These are phyloP conservation scores for Athetis lepigone DNA, from an alignment of 2,888 invertebrate genomes.

Conservation along the genomic window DNA sequence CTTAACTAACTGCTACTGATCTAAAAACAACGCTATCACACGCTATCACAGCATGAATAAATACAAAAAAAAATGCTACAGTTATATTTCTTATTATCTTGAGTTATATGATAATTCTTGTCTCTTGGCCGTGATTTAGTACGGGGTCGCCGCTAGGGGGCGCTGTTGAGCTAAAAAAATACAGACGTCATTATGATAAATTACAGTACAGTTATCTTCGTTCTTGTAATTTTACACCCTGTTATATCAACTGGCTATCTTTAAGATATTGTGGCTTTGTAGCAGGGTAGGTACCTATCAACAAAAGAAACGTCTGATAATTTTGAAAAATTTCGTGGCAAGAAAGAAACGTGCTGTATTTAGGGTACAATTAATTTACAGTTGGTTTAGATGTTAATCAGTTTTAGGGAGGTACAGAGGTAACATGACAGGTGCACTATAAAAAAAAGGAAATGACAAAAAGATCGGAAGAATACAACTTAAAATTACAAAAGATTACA, in stretches of 20 bases:
- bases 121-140: slow-evolving; percentile 83
- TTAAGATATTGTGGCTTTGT: slow-evolving; percentile 33
- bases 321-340: background rate
- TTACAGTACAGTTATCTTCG: slow-evolving; percentile 68
- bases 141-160: slow-evolving; percentile 77
- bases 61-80: slow-evolving; percentile 57
- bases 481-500: too few relatives aligned
- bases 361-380: background rate
- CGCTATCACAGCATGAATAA: slow-evolving; percentile 54
- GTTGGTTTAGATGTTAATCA: background rate
- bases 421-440: too few relatives aligned
- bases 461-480: too few relatives aligned
- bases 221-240: slow-evolving; percentile 73
- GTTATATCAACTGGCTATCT: slow-evolving; percentile 53
- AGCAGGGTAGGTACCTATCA: background rate
- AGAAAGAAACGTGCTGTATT: slow-evolving; percentile 2
- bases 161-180: slow-evolving; percentile 73
- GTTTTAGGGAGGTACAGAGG: too few relatives aligned
- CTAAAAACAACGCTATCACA: slow-evolving; percentile 28
- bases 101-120: slow-evolving; percentile 87
- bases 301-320: background rate
- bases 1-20: background rate
- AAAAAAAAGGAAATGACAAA: too few relatives aligned
- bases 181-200: slow-evolving; percentile 84
- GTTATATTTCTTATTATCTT: slow-evolving; percentile 82